A percentile compares a stretch with the other conserved stretches of the same genome.
These are phyloP conservation scores for Scaptomyza polygonia DNA, from an alignment of 2,888 invertebrate genomes.

Conservation along the genomic window DNA sequence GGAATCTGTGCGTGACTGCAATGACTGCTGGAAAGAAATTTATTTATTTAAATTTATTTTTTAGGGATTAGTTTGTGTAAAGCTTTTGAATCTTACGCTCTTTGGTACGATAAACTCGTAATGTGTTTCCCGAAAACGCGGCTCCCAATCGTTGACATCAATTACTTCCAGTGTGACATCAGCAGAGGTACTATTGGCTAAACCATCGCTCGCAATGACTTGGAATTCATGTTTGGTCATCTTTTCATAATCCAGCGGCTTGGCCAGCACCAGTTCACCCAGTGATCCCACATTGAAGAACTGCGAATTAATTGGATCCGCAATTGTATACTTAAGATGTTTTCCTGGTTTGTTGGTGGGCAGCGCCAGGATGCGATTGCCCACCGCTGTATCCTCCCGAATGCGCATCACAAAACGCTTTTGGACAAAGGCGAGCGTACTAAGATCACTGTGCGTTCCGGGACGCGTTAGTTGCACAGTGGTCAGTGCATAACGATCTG, in stretches of 20 bases:
- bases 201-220: slow-evolving; percentile 91
- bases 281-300: slow-evolving; percentile 91
- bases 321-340: slow-evolving; percentile 90
- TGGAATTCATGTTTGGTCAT: slow-evolving; percentile 89
- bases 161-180: slow-evolving; percentile 91
- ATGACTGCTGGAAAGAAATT: slow-evolving; percentile 72
- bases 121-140: slow-evolving; percentile 93
- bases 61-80: too few species aligned
- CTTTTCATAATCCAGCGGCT: slow-evolving; percentile 91
- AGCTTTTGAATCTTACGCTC: slow-evolving; percentile 68
- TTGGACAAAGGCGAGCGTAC: slow-evolving; percentile 87
- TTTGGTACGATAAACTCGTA: slow-evolving; percentile 89
- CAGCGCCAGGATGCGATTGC: slow-evolving; percentile 89
- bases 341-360: slow-evolving; percentile 88
- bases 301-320: slow-evolving; percentile 89
- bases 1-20: slow-evolving; percentile 77
- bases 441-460: slow-evolving; percentile 85
- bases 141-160: slow-evolving; percentile 97
- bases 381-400: slow-evolving; percentile 91
- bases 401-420: slow-evolving; percentile 89
- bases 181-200: slow-evolving; percentile 90
- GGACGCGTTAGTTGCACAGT: slow-evolving; percentile 89
- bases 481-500: slow-evolving; percentile 93
- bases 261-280: slow-evolving; percentile 91
- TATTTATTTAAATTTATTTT: too few species aligned